Evolutionary conservation across 2,888 invertebrate genomes (phyloP), one percentile per base, ranked within the genome.

Genomic region (Steinernema scapterisci): DNA sequence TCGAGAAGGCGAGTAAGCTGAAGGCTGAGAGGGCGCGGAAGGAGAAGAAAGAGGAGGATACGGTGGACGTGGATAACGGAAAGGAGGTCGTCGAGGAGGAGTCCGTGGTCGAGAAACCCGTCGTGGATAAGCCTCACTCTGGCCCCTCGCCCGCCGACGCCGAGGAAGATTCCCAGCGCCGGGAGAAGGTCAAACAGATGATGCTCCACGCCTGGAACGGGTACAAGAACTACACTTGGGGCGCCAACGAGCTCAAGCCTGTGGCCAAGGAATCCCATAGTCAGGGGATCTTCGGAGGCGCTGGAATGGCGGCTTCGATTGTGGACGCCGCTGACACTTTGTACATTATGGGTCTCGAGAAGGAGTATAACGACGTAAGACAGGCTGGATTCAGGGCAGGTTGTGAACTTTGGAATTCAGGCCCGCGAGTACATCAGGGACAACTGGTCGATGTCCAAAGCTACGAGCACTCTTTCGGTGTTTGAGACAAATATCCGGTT

Each of bases 401-500:
- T 38, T 38, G 9, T 38, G 9, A 6, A 6, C 38, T 38, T 3
- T 38, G 3, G 9, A 38, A 1, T 54, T 70, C 91, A 95, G 95
- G 91, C 93, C 81, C 91, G 93, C 0, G 96, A 97, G 86, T 91
- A 97, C 73, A 85, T 85, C 75, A 75, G 79, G 38, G 80, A 79
- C 72, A 82, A 86, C 75, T 86, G 85, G 78, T 76, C 77, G 11
- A 86, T 86, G 77, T 72, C 75, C 9, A 81, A 84, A 54, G 85
- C 85, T 2, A 91, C 93, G 81, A 91, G 93, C 0, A 96, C 97
- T 86, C 91, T 97, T 77, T 97, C 97, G 0, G 95, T 97, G 63
- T 99, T 99, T 90, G 99, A 99, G 90, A 95, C 94, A 63, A 99
- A 96, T 88, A 99, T 99, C 87, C 92, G 99, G 21, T 97, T 96